These are phyloP conservation scores for Theocolax elegans DNA, from an alignment of 1,140 invertebrate genomes.

Conservation along the genomic window DNA sequence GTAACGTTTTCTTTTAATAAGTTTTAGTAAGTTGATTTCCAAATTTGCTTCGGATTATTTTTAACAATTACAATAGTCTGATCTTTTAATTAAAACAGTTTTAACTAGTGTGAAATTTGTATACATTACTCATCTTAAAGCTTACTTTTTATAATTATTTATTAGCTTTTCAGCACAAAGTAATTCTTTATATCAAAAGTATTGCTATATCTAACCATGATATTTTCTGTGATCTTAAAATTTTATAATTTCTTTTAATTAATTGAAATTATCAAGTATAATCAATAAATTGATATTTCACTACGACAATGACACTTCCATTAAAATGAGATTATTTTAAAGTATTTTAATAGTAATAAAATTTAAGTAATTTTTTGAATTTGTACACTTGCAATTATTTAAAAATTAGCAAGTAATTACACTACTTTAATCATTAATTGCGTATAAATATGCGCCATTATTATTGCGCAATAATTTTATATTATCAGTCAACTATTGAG, in stretches of 20 bases:
- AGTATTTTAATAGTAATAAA: conserved; percentile 41
- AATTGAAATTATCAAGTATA: not conserved
- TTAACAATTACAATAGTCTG: conserved; percentile 1
- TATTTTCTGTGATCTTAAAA: conserved; percentile 28
- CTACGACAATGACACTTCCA: conserved; percentile 28
- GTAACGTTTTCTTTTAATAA: conserved; percentile 18
- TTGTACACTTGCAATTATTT: not conserved
- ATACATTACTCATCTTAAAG: not conserved
- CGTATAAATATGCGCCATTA: conserved; percentile 18
- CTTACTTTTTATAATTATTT: not conserved
- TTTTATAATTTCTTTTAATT: conserved; percentile 22
- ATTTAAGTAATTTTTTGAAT: not conserved
- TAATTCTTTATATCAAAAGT: conserved; percentile 5
- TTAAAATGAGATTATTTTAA: conserved; percentile 49
- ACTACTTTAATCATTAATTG: conserved; percentile 18
- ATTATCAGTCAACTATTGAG: conserved; percentile 18
- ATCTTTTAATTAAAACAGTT: conserved; percentile 19
- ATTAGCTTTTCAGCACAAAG: conserved; percentile 17
- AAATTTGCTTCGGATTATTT: not conserved
- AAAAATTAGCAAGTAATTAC: not conserved
- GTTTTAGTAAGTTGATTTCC: not conserved
- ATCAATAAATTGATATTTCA: conserved; percentile 1
- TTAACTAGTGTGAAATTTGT: not conserved
- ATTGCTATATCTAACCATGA: conserved; percentile 7
- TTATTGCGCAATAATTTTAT: conserved; percentile 4